phyloP scores from a whole-genome alignment of 2,797 vertebrate genomes.

The Acanthurus tractus region DNA sequence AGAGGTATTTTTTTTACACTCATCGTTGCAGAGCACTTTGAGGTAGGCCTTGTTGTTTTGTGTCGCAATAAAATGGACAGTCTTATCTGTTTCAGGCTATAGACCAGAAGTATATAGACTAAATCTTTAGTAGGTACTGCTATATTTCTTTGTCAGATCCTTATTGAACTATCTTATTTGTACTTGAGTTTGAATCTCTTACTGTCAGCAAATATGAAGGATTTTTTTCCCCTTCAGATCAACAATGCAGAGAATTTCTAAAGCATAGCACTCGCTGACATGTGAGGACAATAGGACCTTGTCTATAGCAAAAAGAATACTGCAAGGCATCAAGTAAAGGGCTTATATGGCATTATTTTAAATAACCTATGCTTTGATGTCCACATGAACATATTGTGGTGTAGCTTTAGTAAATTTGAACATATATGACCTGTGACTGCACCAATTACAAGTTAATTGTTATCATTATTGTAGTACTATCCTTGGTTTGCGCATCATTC shows the following conservation, averaged over 20 bases:
- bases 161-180: neutral
- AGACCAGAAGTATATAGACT: neutral
- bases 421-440: no score
- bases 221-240: neutral
- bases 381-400: neutral
- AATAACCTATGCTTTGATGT: neutral
- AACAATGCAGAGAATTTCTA: neutral
- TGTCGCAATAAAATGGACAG: slow-evolving; percentile 7
- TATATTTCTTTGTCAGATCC: neutral
- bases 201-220: neutral
- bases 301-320: neutral
- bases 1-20: no score
- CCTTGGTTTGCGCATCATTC: neutral
- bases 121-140: neutral
- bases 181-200: neutral
- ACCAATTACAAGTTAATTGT: neutral
- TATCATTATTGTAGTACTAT: neutral
- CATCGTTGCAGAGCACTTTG: no score
- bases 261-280: neutral
- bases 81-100: slow-evolving; percentile 17
- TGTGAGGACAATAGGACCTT: neutral
- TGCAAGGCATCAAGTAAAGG: neutral
- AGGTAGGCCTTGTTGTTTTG: slow-evolving; percentile 12
- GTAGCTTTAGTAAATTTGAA: neutral
- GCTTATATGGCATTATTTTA: neutral